Conservation (phyloP, 1,140 invertebrate species). For the Yoshiicerus persimilis region DNA sequence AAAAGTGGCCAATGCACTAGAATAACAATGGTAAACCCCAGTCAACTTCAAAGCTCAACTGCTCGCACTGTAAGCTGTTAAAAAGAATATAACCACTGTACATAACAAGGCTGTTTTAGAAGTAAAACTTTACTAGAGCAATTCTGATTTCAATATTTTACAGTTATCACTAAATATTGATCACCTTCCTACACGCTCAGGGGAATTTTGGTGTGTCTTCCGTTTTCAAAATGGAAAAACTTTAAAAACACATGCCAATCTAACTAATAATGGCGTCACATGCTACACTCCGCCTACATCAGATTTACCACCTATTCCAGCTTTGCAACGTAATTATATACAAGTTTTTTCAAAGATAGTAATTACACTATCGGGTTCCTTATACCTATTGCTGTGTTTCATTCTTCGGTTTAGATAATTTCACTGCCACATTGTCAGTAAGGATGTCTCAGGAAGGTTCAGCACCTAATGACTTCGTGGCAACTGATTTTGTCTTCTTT, state of each 20-base stretch:
- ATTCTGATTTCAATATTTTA: neutral
- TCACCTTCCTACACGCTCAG: constrained; percentile 84
- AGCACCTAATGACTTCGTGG: constrained; percentile 84
- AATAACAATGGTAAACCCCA: constrained; percentile 87
- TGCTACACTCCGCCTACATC: constrained; percentile 93
- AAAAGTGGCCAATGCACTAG: constrained; percentile 93
- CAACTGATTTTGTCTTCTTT: constrained; percentile 96
- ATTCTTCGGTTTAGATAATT: constrained; percentile 71
- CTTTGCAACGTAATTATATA: constrained; percentile 75
- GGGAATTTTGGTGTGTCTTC: constrained; percentile 90
- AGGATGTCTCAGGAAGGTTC: constrained; percentile 67
- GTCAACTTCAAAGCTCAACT: constrained; percentile 88
- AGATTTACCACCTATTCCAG: constrained; percentile 83
- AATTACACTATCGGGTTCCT: too few species aligned
- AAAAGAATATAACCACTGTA: neutral
- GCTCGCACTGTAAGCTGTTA: constrained; percentile 70
- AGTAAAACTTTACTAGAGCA: neutral
- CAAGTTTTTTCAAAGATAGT: too few species aligned
- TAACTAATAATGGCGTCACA: constrained; percentile 83
- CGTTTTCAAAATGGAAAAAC: constrained; percentile 82
- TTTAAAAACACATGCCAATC: constrained; percentile 83
- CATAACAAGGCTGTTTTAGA: neutral
- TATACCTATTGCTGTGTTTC: neutral
- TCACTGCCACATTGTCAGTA: constrained; percentile 94
- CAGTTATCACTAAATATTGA: constrained; percentile 85